Base-by-base conservation (phyloP, 2,888 invertebrate species). In the Orthonychiurus folsomi region DNA sequence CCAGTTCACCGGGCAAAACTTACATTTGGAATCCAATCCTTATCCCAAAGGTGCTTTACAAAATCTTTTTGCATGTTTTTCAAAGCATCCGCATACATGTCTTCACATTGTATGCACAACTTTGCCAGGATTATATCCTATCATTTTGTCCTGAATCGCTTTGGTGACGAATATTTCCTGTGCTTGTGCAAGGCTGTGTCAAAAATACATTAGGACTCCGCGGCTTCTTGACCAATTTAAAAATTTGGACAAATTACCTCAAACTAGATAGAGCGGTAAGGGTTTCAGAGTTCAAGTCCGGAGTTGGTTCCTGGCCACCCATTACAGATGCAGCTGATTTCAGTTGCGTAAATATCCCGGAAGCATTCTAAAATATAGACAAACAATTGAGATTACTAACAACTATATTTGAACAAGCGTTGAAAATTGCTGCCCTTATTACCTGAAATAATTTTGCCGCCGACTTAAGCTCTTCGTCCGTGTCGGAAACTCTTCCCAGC, bases 161-260 rank as follows among this genome's bases (percentile, higher is more conserved):
- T 99, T 99, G 75, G 88, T 85, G 56, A 93, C 92, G 77, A 97
- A 91, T 69, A 93, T 88, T 80, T 99, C 99, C 79, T 99, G 99
- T 9, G 94, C 97, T 80, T 99, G 97, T 20, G 99, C 96, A 56
- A 97, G 80, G 94, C 96, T 95, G 58, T 99, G 80, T 56, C 15
- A 37, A 37, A 37, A 37, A 37, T 15, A 37, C 37, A 37, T 37
- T n/a, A 37, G 37, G 15, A 37, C 37, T 37, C 37, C 37, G 37
- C 37, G 5, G 9, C 5, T 15, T 15, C 37, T 15, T 15, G 37
- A 37, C 5, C 15, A 37, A 37, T 37, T n/a, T 37, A 37, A 37
- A 9, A 37, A 37, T 37, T 37, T 37, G 5, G 15, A 9, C 15
- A 5, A 37, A 5, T 37, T 37, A 37, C 52, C 20, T 52, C 52